Base-by-base conservation (phyloP, 2,797 vertebrate genomes). In the Chloroceryle amazona region DNA sequence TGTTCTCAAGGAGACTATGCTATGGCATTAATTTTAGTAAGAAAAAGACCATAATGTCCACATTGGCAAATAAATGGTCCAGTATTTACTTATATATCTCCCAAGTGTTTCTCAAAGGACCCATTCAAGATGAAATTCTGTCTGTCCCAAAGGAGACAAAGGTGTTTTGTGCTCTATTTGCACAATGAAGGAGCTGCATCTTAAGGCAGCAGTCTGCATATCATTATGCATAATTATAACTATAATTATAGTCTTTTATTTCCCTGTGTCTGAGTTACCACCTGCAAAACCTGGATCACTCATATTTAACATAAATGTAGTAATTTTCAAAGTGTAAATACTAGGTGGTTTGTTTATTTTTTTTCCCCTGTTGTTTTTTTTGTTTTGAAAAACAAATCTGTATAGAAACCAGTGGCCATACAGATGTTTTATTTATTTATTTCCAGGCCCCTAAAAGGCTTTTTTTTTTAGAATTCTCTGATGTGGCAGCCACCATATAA, bases 31-130 rank as follows among this genome's bases (percentile, higher is more conserved):
- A 92, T 94, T 96, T 94, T 90, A 60, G 65, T 67, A 87, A 62
- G 55, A 66, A 90, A 92, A 96, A 86, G 49, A 61, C 67, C 19
- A 13, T 88, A 60, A 90, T 74, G 66, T 71, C 66, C 28, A 78
- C 44, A 63, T 39, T 72, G 81, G 55, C 86, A 95, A 91, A 96
- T 92, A 93, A 96, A 97, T 87, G 35, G 63, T 89, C 83, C 84
- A 58, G 54, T 95, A 81, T 95, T 96, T 97, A 97, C 91, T 94
- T 96, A 95, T 42, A 52, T 81, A 92, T 94, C 72, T 91, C 41
- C 63, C 78, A 94, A 90, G 57, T 63, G 86, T 86, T 96, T 85
- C 90, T 96, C 90, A 71, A 84, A 95, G 91, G 92, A 79, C 37
- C 54, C 42, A 92, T 95, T 97, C 87, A 92, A 95, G 54, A 90